Conservation (phyloP, 2,888 invertebrate species). For the Sarcophaga subvicina region DNA sequence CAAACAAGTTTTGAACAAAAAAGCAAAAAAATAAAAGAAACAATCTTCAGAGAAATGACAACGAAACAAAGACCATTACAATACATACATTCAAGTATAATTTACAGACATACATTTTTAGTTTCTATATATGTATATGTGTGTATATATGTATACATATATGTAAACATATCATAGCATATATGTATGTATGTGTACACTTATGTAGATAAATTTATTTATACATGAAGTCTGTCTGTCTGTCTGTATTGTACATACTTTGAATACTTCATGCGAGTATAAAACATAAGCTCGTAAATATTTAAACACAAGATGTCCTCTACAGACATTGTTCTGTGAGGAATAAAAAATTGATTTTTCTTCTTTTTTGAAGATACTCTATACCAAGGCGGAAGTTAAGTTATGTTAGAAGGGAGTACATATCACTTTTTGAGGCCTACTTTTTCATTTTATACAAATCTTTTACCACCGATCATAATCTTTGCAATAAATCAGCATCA, state of each 20-base stretch:
- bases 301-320: slow-evolving; percentile 64
- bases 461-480: no score
- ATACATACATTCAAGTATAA: slow-evolving; percentile 28
- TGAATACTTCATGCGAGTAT: slow-evolving; percentile 21
- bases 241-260: background rate
- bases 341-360: background rate
- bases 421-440: no score
- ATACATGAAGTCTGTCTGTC: background rate
- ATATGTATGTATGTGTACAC: no score
- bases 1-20: slow-evolving; percentile 13
- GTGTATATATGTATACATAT: background rate
- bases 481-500: no score
- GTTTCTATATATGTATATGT: background rate
- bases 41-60: background rate
- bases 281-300: slow-evolving; percentile 58
- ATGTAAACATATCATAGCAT: background rate
- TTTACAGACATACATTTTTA: slow-evolving; percentile 1
- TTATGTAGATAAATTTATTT: background rate
- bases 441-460: no score
- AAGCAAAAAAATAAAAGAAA: background rate
- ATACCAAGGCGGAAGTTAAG: background rate
- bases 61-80: slow-evolving; percentile 41
- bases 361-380: background rate
- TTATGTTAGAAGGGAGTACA: no score
- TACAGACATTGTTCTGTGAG: slow-evolving; percentile 55